A percentile compares a stretch with the other conserved stretches of the same genome.
Conservation (phyloP, 2,113 vertebrate species). For the Sylvilagus bachmani region DNA sequence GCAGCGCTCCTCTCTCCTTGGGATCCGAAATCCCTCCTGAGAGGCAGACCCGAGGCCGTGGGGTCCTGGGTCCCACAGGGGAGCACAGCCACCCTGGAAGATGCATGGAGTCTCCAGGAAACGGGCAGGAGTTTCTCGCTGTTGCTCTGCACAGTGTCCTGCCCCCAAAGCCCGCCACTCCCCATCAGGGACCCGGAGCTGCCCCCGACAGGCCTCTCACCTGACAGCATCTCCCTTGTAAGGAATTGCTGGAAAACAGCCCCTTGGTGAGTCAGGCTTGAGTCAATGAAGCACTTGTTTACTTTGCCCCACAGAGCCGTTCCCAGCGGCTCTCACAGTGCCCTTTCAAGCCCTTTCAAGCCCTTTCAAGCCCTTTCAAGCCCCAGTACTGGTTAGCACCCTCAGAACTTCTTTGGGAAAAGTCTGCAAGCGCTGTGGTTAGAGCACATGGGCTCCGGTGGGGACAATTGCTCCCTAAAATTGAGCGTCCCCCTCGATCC, state of each 20-base stretch:
- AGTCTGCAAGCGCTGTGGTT: neutral
- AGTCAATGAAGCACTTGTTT: neutral
- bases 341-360: neutral
- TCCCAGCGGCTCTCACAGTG: neutral
- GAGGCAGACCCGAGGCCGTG: too few relatives aligned
- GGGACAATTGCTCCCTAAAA: neutral
- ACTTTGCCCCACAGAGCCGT: neutral
- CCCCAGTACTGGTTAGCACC: neutral
- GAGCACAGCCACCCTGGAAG: neutral
- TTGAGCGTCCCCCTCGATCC: neutral
- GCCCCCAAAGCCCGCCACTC: too few relatives aligned
- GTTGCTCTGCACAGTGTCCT: rapidly evolving
- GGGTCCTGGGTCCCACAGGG: neutral
- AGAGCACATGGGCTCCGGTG: neutral
- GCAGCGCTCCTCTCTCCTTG: neutral
- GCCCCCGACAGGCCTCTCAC: neutral
- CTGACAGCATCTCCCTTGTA: neutral
- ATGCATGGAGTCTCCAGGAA: neutral
- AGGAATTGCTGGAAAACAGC: neutral
- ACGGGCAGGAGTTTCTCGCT: too few relatives aligned
- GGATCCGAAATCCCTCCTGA: neutral
- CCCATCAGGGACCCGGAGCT: rapidly evolving
- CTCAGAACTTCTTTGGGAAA: neutral
- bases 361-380: neutral
- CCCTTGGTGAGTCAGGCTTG: neutral